Evolutionary conservation across 2,797 vertebrate species (phyloP), one percentile per base, ranked within the genome.

Genomic region (Neosilurus mollespiculum): DNA sequence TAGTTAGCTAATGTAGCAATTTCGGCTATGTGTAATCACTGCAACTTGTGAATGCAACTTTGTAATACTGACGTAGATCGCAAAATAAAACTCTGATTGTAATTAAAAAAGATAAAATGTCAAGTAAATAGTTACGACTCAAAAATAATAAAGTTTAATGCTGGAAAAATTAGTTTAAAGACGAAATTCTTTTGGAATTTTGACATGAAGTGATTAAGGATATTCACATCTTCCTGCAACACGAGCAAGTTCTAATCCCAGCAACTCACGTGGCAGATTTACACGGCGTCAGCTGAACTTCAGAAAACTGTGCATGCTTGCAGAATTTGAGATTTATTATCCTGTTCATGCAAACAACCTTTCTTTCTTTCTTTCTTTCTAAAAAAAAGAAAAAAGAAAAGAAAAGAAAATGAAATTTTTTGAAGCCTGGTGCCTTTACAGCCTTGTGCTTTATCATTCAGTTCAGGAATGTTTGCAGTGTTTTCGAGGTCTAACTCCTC

Each of bases 401-500:
- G 6, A 43, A 43, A 6, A 43, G 6, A 43, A 43, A 2, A 43
- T 43, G 22, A 24, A 72, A 53, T n/a, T 73, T 73, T 73, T 54
- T 18, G 24, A n/a, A 73, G 72, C 72, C 53, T 70, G 51, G 37
- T 16, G 10, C 12, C 22, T 54, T 56, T 14, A 53, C 81, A 66
- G 77, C 77, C n/a, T 77, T 1, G 49, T 70, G 80, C 20, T 53
- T 73, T 65, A 78, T 81, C 53, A 14, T n/a, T 71, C 34, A 61
- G 43, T 24, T 73, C 81, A 85, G 83, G 78, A 85, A 85, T 66
- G 71, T 22, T 62, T 37, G 9, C 71, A 56, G 78, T 82, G 71
- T 73, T 83, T 83, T 15, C 71, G 64, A 26, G 6, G 24, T 30
- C 26, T 9, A 56, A 22, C 56, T 43, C 56, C 56, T 61, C 20